phyloP scores from a whole-genome alignment of 1,140 invertebrate species.

The Pygmarrhopalites habei region DNA sequence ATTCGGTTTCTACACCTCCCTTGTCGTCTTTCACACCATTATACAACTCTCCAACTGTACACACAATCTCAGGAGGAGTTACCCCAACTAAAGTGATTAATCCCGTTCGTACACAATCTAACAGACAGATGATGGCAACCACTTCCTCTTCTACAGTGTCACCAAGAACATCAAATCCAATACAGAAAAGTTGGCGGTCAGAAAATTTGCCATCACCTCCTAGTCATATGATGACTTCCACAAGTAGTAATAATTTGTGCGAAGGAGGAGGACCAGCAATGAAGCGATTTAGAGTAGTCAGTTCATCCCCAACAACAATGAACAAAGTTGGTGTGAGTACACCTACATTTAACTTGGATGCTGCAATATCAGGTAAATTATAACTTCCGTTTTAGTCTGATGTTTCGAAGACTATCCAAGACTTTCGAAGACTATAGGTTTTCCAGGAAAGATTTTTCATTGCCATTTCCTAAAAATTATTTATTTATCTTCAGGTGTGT shows the following conservation, averaged over 20 bases:
- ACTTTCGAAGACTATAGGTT: neutral
- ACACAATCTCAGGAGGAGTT: no score
- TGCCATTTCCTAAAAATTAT: neutral
- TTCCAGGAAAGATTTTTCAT: neutral
- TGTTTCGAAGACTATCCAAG: neutral
- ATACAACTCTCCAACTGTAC: no score
- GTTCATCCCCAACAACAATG: neutral
- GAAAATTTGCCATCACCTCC: conserved; percentile 5
- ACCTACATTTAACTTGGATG: conserved; percentile 8
- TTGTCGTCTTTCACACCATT: conserved; percentile 7
- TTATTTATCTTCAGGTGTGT: neutral
- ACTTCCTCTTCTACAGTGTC: no score
- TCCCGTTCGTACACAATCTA: no score
- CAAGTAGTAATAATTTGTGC: neutral
- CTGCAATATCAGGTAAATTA: neutral
- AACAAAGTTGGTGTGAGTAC: neutral
- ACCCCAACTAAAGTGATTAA: no score
- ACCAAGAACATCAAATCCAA: conserved; percentile 14
- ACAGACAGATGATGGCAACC: no score
- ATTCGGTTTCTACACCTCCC: neutral
- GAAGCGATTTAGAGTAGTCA: conserved; percentile 15
- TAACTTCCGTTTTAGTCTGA: neutral
- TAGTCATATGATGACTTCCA: conserved; percentile 3
- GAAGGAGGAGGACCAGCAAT: conserved; percentile 4
- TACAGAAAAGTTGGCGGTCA: conserved; percentile 13